Evolutionary conservation across 2,113 vertebrate genomes (phyloP).

Genomic region (Phalacrocorax pelagicus): DNA sequence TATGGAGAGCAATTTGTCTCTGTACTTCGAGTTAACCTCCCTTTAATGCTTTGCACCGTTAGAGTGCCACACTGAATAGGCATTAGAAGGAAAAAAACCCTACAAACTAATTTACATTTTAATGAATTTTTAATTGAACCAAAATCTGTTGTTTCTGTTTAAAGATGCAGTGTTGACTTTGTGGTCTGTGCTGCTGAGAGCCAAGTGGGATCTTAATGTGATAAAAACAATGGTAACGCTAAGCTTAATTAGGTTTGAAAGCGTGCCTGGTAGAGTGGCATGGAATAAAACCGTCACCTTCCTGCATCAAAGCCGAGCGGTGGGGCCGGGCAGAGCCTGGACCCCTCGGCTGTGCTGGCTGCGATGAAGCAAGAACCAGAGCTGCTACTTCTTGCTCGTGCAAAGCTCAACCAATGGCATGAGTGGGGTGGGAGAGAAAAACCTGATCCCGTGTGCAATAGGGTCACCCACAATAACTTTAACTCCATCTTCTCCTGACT

Average conservation of each 20-base stretch:
- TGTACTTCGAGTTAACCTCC: conserved; percentile 42
- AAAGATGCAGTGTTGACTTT: conserved; percentile 81
- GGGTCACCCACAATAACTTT: neutral
- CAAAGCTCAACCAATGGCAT: neutral
- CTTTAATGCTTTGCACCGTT: conserved; percentile 59
- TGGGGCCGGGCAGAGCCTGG: neutral
- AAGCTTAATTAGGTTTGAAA: conserved; percentile 81
- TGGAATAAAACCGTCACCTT: neutral
- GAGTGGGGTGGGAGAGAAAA: neutral
- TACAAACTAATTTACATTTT: conserved; percentile 84
- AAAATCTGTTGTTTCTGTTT: conserved; percentile 86
- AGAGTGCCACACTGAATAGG: conserved; percentile 67
- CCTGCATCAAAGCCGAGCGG: neutral
- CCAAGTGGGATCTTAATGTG: conserved; percentile 78
- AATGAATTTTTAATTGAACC: conserved; percentile 88
- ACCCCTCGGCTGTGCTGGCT: neutral
- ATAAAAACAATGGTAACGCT: conserved; percentile 80
- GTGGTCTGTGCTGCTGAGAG: conserved; percentile 73
- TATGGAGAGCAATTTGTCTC: neutral
- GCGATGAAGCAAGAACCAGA: neutral
- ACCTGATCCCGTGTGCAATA: neutral
- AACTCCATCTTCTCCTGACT: neutral
- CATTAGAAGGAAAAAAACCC: conserved; percentile 64
- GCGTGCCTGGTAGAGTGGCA: conserved; percentile 35
- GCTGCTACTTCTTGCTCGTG: neutral